Conservation (phyloP, 1,140 invertebrate genomes). For the Achatina immaculata region DNA sequence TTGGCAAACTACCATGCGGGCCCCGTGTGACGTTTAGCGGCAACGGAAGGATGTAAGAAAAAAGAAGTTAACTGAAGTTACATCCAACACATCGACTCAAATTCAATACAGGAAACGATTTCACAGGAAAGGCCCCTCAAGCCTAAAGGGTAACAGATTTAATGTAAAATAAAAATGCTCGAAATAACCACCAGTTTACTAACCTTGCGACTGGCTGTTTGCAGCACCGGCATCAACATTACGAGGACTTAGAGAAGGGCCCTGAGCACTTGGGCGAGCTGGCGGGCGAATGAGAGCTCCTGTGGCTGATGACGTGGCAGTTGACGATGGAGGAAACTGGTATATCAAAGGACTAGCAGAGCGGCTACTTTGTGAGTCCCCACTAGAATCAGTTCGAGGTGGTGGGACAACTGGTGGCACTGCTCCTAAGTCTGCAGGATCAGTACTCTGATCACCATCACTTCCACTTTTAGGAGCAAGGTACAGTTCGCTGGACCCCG, state of each 20-base stretch:
- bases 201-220: neutral
- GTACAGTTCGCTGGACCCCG: constrained; percentile 10
- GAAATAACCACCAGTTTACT: neutral
- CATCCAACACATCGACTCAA: too few relatives aligned
- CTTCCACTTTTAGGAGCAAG: neutral
- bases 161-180: neutral
- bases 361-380: constrained; percentile 3
- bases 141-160: too few relatives aligned
- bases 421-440: neutral
- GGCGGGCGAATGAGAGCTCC: constrained; percentile 27
- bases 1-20: too few relatives aligned
- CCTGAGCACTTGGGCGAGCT: constrained; percentile 8
- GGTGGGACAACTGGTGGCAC: constrained; percentile 21
- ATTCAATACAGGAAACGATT: too few relatives aligned
- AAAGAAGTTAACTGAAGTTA: too few relatives aligned
- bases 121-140: too few relatives aligned
- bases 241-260: constrained; percentile 16
- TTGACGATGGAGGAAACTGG: constrained; percentile 33
- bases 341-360: constrained; percentile 35
- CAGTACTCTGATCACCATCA: neutral
- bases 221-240: neutral
- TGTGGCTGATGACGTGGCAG: neutral
- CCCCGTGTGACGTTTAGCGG: too few relatives aligned
- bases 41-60: too few relatives aligned
- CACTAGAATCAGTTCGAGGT: constrained; percentile 12